phyloP scores from a whole-genome alignment of 2,113 vertebrate species.

The Pleuronectes platessa region DNA sequence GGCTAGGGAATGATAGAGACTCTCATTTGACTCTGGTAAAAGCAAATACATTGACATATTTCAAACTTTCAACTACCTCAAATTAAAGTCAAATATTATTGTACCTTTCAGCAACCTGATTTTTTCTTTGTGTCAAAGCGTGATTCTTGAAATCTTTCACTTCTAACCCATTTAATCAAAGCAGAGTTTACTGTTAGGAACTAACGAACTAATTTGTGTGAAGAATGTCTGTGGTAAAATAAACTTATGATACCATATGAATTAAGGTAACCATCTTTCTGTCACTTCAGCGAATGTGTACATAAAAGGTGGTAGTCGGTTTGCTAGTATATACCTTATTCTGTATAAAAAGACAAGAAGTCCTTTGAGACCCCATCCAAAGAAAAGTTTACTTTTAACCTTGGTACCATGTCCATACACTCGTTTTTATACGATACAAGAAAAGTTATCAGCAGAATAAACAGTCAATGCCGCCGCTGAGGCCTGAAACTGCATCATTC shows the following conservation, averaged over 20 bases:
- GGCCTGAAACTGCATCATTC: too few relatives aligned
- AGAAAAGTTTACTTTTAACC: neutral
- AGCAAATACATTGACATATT: neutral
- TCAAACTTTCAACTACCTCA: too few relatives aligned
- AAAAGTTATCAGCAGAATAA: too few relatives aligned
- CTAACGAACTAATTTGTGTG: neutral
- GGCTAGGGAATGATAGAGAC: too few relatives aligned
- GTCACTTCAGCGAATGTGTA: neutral
- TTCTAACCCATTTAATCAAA: neutral
- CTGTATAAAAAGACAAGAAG: constrained; percentile 11
- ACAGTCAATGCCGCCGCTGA: too few relatives aligned
- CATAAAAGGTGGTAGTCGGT: too few relatives aligned
- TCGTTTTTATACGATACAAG: too few relatives aligned
- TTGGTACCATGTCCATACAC: neutral
- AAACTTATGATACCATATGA: neutral
- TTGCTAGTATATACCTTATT: neutral
- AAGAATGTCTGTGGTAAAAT: neutral
- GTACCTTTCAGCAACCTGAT: neutral
- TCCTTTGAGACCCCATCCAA: neutral
- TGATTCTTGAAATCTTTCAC: constrained; percentile 1
- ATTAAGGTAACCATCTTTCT: constrained; percentile 3
- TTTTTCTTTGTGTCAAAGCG: neutral
- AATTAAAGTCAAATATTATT: too few relatives aligned
- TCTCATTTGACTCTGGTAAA: too few relatives aligned
- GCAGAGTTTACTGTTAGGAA: neutral